A percentile compares a stretch with the other conserved stretches of the same genome.
Evolutionary conservation across 2,113 vertebrate species (phyloP).

Genomic region (Peromyscus californicus): DNA sequence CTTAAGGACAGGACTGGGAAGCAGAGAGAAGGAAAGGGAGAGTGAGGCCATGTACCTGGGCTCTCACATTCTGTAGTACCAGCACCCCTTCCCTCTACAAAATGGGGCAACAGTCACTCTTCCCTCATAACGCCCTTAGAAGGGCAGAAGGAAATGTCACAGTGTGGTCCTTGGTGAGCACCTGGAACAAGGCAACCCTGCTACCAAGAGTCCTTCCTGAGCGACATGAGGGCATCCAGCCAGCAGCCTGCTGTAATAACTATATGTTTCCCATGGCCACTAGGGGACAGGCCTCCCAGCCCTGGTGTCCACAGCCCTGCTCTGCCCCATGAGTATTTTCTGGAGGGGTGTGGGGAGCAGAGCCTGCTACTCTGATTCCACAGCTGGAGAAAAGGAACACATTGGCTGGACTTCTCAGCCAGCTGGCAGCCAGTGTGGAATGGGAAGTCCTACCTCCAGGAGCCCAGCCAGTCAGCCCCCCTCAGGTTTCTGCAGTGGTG

Average conservation of each 20-base stretch:
- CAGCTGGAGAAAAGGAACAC: background rate
- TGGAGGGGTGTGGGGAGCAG: background rate
- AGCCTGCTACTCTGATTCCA: background rate
- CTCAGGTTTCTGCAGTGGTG: background rate
- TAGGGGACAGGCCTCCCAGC: background rate
- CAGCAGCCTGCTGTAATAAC: background rate
- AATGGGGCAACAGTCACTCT: background rate
- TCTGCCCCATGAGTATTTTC: background rate
- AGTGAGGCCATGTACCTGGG: background rate
- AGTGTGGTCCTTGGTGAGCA: too few species aligned
- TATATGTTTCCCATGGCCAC: too few species aligned
- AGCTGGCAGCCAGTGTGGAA: background rate
- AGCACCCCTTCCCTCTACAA: background rate
- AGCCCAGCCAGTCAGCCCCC: background rate
- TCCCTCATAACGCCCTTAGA: background rate
- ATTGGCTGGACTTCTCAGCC: background rate
- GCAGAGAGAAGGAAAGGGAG: too few species aligned
- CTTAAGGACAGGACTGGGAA: background rate
- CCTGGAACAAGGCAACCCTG: background rate
- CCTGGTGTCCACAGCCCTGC: background rate
- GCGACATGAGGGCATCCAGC: background rate
- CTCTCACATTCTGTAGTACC: background rate
- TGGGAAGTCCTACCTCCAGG: fast-evolving
- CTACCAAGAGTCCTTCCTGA: background rate
- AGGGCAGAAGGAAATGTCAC: background rate